Conservation (phyloP, 2,113 vertebrate species). For the Petroica traversi region DNA sequence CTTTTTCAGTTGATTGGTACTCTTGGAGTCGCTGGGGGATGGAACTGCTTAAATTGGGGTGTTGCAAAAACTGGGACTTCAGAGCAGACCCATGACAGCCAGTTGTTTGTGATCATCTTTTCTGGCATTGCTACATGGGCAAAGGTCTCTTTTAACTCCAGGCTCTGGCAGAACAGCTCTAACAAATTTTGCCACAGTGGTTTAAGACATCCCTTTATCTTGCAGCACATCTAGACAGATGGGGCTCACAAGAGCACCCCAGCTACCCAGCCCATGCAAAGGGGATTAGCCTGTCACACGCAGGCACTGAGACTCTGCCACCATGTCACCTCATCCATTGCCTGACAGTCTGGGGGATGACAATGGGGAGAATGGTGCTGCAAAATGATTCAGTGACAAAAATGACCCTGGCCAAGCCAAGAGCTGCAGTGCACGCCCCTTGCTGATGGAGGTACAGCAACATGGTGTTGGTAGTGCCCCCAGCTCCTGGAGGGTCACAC, state of each 20-base stretch:
- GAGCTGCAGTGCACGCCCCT: rapidly evolving
- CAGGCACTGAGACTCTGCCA: not conserved
- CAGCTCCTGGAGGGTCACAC: not conserved
- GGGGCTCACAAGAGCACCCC: not conserved
- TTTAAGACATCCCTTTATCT: slow-evolving; percentile 16
- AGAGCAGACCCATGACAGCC: slow-evolving; percentile 4
- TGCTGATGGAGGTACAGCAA: not conserved
- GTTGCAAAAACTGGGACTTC: not conserved
- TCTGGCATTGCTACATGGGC: not conserved
- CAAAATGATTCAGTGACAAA: not conserved
- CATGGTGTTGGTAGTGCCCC: not conserved
- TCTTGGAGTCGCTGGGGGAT: not conserved
- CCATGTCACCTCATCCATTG: not conserved
- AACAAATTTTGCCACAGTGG: not conserved
- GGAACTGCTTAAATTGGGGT: not conserved
- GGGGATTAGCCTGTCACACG: not conserved
- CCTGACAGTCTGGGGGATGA: not conserved
- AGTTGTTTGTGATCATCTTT: slow-evolving; percentile 30
- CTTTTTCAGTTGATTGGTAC: not conserved
- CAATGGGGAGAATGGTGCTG: rapidly evolving
- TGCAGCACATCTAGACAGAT: not conserved
- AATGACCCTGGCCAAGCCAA: not conserved
- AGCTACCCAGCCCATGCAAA: not conserved
- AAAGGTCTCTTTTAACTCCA: not conserved
- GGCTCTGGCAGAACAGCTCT: not conserved